phyloP scores from a whole-genome alignment of 2,888 invertebrate species.

The Nemotelus nigrinus region DNA sequence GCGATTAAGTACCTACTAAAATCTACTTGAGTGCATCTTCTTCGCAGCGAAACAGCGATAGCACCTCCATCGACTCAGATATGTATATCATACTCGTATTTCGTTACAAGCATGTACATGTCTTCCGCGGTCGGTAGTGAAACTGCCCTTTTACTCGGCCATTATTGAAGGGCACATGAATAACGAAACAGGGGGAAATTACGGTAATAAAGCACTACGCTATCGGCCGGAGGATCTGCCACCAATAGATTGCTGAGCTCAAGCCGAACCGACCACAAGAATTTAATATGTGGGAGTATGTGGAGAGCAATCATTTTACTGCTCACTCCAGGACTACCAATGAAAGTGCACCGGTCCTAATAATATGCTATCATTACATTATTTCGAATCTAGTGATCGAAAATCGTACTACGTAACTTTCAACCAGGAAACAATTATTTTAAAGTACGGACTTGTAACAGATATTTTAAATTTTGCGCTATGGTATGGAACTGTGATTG shows the following conservation, averaged over 20 bases:
- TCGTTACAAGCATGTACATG: neutral
- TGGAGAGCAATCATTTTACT: neutral
- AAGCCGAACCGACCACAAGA: neutral
- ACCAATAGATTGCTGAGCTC: slow-evolving; percentile 44
- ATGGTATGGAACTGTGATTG: too few relatives aligned
- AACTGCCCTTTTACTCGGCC: slow-evolving; percentile 27
- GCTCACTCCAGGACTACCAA: slow-evolving; percentile 3
- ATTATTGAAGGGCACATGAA: slow-evolving; percentile 43
- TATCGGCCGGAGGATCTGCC: slow-evolving; percentile 44
- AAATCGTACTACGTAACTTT: too few relatives aligned
- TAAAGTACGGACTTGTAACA: too few relatives aligned
- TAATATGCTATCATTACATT: too few relatives aligned
- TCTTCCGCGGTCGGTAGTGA: neutral
- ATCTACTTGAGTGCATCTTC: neutral
- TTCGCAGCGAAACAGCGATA: neutral
- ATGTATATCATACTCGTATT: too few relatives aligned
- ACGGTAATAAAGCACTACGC: slow-evolving; percentile 44
- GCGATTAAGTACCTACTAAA: neutral
- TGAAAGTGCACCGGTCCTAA: neutral
- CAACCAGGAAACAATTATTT: too few relatives aligned
- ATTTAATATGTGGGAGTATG: neutral
- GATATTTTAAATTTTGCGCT: too few relatives aligned
- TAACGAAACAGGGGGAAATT: slow-evolving; percentile 46
- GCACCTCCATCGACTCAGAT: neutral
- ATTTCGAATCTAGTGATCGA: too few relatives aligned